phyloP scores from a whole-genome alignment of 1,140 invertebrate species.

The Popillia japonica region DNA sequence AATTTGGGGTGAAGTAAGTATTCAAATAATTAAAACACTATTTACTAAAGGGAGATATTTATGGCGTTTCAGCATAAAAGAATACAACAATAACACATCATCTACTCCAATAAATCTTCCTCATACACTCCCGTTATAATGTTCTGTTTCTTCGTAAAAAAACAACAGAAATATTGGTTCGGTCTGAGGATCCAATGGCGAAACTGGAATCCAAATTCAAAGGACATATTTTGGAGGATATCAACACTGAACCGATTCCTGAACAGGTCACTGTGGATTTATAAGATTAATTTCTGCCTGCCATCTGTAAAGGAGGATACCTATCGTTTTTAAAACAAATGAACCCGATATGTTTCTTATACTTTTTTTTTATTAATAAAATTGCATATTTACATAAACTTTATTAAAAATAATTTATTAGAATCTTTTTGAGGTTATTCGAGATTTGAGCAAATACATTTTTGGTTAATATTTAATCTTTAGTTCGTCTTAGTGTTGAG shows the following conservation, averaged over 20 bases:
- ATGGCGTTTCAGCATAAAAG: too few species aligned
- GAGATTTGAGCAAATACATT: conserved; percentile 13
- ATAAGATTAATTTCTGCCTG: neutral
- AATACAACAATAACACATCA: too few species aligned
- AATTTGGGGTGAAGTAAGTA: neutral
- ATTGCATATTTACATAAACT: neutral
- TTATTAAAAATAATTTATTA: neutral
- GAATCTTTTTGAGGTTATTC: neutral
- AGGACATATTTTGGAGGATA: conserved; percentile 33
- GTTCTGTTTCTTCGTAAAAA: neutral
- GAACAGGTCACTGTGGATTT: conserved; percentile 1
- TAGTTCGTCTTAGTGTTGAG: conserved; percentile 49
- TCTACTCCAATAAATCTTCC: too few species aligned
- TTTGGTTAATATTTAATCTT: conserved; percentile 8
- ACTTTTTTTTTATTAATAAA: neutral
- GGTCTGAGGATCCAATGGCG: conserved; percentile 2
- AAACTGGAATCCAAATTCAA: conserved; percentile 36
- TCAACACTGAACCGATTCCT: conserved; percentile 1
- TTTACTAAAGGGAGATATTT: too few species aligned
- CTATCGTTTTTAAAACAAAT: too few species aligned
- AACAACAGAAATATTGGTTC: neutral
- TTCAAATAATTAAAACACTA: neutral
- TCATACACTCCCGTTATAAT: too few species aligned
- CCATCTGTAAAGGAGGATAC: too few species aligned
- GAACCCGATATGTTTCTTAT: neutral